These are phyloP conservation scores for Atta colombica DNA, from an alignment of 1,140 invertebrate genomes.

Conservation along the genomic window DNA sequence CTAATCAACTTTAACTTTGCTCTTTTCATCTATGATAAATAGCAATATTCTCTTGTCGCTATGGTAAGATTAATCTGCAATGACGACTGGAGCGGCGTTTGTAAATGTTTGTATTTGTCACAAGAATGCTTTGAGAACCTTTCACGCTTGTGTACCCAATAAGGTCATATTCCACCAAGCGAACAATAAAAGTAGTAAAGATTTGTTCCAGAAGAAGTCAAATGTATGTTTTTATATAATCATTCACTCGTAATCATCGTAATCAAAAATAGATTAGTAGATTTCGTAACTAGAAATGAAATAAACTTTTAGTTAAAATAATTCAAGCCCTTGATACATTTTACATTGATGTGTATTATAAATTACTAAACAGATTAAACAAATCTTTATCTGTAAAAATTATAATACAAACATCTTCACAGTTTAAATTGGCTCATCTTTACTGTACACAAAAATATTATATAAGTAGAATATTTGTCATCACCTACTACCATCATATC, in stretches of 20 bases:
- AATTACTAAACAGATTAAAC: background rate
- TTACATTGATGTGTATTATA: background rate
- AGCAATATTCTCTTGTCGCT: conserved; percentile 50
- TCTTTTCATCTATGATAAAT: conserved; percentile 36
- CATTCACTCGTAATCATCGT: background rate
- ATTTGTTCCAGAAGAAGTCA: conserved; percentile 33
- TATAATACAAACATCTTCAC: background rate
- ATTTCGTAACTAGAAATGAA: background rate
- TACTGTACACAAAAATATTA: conserved; percentile 4
- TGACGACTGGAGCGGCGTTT: conserved; percentile 72
- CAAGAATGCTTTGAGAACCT: conserved; percentile 74
- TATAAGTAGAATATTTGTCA: conserved; percentile 24
- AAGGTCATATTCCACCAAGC: conserved; percentile 48
- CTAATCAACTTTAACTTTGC: conserved; percentile 29
- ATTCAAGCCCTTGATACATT: background rate
- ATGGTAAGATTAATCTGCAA: conserved; percentile 71
- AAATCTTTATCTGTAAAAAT: background rate
- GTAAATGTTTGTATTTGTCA: conserved; percentile 81
- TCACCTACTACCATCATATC: background rate
- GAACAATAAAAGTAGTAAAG: conserved; percentile 49
- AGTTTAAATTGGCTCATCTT: background rate
- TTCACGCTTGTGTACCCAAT: conserved; percentile 57
- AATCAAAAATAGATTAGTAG: conserved; percentile 13
- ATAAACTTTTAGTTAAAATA: conserved; percentile 5
- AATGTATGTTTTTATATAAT: conserved; percentile 15